phyloP scores from a whole-genome alignment of 2,113 vertebrate genomes.

The Chascanopsetta lugubris region DNA sequence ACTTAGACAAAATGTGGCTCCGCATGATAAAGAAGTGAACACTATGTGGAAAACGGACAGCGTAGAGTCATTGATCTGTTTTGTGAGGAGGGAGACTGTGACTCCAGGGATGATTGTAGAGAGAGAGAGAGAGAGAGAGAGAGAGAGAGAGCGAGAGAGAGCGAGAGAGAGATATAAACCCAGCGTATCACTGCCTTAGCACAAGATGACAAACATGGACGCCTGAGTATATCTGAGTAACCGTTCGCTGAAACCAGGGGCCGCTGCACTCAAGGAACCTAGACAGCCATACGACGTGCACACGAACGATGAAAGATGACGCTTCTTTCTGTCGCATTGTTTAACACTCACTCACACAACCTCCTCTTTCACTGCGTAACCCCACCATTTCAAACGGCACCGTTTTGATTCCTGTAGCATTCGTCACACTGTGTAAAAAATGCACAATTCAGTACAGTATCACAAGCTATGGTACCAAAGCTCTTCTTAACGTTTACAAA shows the following conservation, averaged over 20 bases:
- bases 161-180: slow-evolving; percentile 35
- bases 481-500: slow-evolving; percentile 79
- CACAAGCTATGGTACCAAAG: slow-evolving; percentile 84
- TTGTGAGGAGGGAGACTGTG: slow-evolving; percentile 16
- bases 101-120: no score
- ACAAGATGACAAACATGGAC: slow-evolving; percentile 52
- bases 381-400: slow-evolving; percentile 34
- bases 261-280: slow-evolving; percentile 16
- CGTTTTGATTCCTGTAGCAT: slow-evolving; percentile 38
- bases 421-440: slow-evolving; percentile 40
- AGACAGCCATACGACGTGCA: slow-evolving; percentile 32
- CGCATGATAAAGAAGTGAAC: slow-evolving; percentile 17
- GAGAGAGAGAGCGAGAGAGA: neutral
- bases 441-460: slow-evolving; percentile 68
- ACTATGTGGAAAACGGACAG: slow-evolving; percentile 12
- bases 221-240: slow-evolving; percentile 47
- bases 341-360: slow-evolving; percentile 43
- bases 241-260: slow-evolving; percentile 39
- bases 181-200: slow-evolving; percentile 76
- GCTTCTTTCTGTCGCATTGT: slow-evolving; percentile 39
- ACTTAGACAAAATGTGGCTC: slow-evolving; percentile 53
- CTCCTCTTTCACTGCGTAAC: slow-evolving; percentile 14
- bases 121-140: neutral
- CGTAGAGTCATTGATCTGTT: slow-evolving; percentile 4
- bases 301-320: slow-evolving; percentile 10